These are phyloP conservation scores for Thamnaconus septentrionalis DNA, from an alignment of 2,113 vertebrate genomes.

Conservation along the genomic window DNA sequence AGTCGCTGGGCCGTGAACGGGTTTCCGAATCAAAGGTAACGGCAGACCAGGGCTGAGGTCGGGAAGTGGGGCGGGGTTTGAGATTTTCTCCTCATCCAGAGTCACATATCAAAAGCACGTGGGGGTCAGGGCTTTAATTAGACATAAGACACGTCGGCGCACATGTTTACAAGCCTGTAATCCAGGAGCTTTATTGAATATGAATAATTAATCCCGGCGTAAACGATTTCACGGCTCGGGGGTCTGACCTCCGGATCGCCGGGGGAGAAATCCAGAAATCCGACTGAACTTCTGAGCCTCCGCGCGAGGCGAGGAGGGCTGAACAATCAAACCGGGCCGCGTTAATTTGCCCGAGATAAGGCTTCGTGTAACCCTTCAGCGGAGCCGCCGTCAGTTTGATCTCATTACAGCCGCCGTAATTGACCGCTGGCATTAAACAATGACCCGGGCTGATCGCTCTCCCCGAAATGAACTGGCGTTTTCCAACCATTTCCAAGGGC, in stretches of 20 bases:
- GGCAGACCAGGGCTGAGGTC: constrained; percentile 50
- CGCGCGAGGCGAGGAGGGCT: constrained; percentile 2
- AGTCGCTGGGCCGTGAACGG: constrained; percentile 59
- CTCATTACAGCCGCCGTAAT: constrained; percentile 60
- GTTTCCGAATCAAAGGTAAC: constrained; percentile 67
- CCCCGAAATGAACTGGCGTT: constrained; percentile 50
- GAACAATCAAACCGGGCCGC: constrained; percentile 37
- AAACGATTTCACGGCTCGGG: constrained; percentile 25
- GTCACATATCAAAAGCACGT: constrained; percentile 30
- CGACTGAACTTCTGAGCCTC: constrained; percentile 22
- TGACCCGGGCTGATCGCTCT: constrained; percentile 47
- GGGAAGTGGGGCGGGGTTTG: constrained; percentile 40
- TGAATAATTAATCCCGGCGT: constrained; percentile 27
- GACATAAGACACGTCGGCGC: constrained; percentile 12
- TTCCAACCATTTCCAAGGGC: constrained; percentile 24
- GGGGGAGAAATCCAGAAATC: neutral
- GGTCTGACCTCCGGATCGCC: constrained; percentile 16
- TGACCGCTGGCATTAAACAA: constrained; percentile 61
- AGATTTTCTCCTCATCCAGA: constrained; percentile 45
- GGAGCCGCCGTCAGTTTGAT: constrained; percentile 61
- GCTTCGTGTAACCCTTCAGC: constrained; percentile 49
- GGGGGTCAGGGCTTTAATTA: constrained; percentile 49
- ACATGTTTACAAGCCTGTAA: constrained; percentile 35
- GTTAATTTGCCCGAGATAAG: constrained; percentile 57
- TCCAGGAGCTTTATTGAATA: constrained; percentile 34